These are phyloP conservation scores for Euplexia lucipara DNA, from an alignment of 2,888 invertebrate species.

Conservation along the genomic window DNA sequence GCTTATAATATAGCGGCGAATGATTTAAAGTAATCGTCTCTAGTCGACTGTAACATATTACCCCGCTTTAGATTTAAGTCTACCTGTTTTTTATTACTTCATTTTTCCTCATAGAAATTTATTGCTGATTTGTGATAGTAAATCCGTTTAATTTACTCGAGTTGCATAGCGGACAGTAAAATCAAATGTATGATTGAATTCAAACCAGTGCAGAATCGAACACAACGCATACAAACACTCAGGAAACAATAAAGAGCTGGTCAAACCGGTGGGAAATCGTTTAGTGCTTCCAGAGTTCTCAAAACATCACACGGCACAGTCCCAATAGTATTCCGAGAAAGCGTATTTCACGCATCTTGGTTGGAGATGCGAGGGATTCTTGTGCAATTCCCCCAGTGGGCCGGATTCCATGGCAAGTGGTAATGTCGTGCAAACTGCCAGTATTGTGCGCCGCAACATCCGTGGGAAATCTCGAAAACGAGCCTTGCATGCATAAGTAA, in stretches of 20 bases:
- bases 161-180: no score
- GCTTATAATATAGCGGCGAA: constrained; percentile 71
- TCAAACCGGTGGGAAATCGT: constrained; percentile 37
- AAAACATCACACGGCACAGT: constrained; percentile 34
- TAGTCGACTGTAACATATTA: constrained; percentile 68
- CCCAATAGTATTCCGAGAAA: constrained; percentile 51
- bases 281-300: constrained; percentile 45
- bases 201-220: constrained; percentile 22
- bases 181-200: constrained; percentile 2
- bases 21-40: constrained; percentile 66
- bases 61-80: constrained; percentile 20
- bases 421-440: constrained; percentile 62
- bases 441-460: constrained; percentile 68
- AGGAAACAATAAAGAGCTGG: constrained; percentile 52
- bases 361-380: constrained; percentile 61
- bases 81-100: neutral
- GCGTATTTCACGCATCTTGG: constrained; percentile 59
- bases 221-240: constrained; percentile 19
- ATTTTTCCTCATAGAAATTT: neutral
- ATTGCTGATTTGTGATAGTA: neutral
- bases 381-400: constrained; percentile 61
- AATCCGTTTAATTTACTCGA: no score
- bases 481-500: constrained; percentile 72
- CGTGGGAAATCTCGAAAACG: constrained; percentile 80
- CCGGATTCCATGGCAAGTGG: constrained; percentile 63